Conservation (phyloP, 2,888 invertebrate genomes). For the Heliconius ethilla region DNA sequence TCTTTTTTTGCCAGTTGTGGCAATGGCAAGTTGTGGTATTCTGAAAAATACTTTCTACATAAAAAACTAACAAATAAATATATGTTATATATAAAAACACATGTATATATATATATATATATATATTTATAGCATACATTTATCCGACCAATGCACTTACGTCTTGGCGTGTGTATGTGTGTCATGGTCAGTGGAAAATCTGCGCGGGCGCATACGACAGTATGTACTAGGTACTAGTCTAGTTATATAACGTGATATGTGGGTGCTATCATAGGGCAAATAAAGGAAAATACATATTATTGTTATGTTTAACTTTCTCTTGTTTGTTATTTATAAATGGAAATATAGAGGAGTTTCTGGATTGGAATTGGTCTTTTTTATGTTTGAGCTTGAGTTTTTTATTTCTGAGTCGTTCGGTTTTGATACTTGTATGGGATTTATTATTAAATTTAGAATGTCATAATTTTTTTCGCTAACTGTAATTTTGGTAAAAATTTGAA, state of each 20-base stretch:
- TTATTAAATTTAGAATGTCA: no score
- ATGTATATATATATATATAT: not conserved
- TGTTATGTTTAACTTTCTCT: conserved; percentile 8
- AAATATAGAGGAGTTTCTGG: not conserved
- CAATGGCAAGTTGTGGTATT: no score
- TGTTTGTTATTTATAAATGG: not conserved
- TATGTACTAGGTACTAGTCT: conserved; percentile 31
- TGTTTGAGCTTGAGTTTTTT: no score
- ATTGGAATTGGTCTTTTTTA: not conserved
- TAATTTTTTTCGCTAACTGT: no score
- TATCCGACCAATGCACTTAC: conserved; percentile 50
- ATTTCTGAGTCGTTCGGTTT: no score
- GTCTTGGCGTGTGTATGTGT: conserved; percentile 47
- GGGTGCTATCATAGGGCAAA: conserved; percentile 22
- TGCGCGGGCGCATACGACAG: conserved; percentile 43
- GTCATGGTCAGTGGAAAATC: conserved; percentile 54
- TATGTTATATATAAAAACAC: conserved; percentile 1
- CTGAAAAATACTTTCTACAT: not conserved
- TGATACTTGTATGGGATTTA: no score
- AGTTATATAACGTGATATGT: conserved; percentile 33
- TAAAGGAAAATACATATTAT: conserved; percentile 7
- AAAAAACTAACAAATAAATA: conserved; percentile 9
- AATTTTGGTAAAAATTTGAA: no score
- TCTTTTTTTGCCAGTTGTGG: not conserved
- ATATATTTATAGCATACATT: conserved; percentile 31